A percentile compares a stretch with the other conserved stretches of the same genome.
These are phyloP conservation scores for Eurytoma adleriae DNA, from an alignment of 2,888 invertebrate species.

Conservation along the genomic window DNA sequence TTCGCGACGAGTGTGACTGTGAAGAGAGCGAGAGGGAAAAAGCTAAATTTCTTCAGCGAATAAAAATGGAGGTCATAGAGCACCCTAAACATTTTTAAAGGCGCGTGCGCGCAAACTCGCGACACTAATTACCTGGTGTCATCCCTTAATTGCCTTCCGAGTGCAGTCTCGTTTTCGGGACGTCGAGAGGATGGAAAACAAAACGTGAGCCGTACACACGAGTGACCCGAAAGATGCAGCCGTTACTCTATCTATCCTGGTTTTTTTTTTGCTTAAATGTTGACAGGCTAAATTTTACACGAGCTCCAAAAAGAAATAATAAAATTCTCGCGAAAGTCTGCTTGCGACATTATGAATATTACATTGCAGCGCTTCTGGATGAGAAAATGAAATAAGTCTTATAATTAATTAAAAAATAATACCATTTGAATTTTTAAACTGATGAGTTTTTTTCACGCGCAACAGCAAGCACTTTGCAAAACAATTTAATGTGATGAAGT, in stretches of 20 bases:
- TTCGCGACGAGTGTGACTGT: conserved; percentile 2
- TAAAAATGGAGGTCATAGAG: conserved; percentile 4
- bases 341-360: no score
- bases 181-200: background rate
- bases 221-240: background rate
- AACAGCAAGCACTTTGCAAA: no score
- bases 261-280: background rate
- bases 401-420: no score
- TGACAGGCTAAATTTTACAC: no score
- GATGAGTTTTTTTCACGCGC: no score
- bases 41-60: background rate
- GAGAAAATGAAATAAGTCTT: no score
- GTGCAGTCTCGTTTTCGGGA: conserved; percentile 36
- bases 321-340: no score
- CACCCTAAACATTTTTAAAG: conserved; percentile 41
- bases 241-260: background rate
- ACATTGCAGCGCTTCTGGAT: no score
- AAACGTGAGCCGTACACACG: background rate
- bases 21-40: background rate
- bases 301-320: no score
- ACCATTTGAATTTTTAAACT: no score
- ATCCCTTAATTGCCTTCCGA: conserved; percentile 35
- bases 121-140: conserved; percentile 43
- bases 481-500: background rate
- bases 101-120: conserved; percentile 2